Percentiles rank a stretch among this genome's conserved stretches.
Evolutionary conservation across 1,140 invertebrate genomes (phyloP).

Genomic region (Sitodiplosis mosellana): DNA sequence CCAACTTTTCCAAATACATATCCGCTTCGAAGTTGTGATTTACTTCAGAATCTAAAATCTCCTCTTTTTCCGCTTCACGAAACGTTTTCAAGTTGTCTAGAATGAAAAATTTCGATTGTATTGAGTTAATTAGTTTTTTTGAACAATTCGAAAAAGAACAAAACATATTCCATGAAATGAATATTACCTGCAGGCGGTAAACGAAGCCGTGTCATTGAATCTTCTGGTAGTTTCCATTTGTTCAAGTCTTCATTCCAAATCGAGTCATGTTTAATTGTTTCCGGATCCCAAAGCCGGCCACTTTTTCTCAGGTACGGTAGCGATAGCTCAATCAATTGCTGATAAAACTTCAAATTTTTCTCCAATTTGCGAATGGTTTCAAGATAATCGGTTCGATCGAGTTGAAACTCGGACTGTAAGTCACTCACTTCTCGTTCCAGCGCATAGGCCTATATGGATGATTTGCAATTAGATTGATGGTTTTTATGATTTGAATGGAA

Average conservation of each 20-base stretch:
- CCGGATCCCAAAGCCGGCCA: constrained; percentile 55
- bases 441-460: constrained; percentile 14
- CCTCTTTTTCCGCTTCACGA: background rate
- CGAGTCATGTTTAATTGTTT: constrained; percentile 46
- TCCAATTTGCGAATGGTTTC: constrained; percentile 68
- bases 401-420: constrained; percentile 68
- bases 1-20: too few species aligned
- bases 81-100: background rate
- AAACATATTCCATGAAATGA: background rate
- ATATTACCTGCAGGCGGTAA: constrained; percentile 41
- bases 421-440: constrained; percentile 58
- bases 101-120: background rate
- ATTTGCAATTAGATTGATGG: background rate
- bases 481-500: background rate
- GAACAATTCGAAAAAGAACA: background rate
- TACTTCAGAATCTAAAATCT: too few species aligned
- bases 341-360: constrained; percentile 46
- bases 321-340: constrained; percentile 50
- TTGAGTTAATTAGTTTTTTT: too few species aligned
- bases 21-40: too few species aligned
- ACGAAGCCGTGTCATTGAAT: constrained; percentile 37
- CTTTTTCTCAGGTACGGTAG: constrained; percentile 52
- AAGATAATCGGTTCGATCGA: constrained; percentile 64
- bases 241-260: constrained; percentile 60
- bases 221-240: constrained; percentile 52